Evolutionary conservation across 2,888 invertebrate genomes (phyloP).

Genomic region (Rhorus exstirpatorius): DNA sequence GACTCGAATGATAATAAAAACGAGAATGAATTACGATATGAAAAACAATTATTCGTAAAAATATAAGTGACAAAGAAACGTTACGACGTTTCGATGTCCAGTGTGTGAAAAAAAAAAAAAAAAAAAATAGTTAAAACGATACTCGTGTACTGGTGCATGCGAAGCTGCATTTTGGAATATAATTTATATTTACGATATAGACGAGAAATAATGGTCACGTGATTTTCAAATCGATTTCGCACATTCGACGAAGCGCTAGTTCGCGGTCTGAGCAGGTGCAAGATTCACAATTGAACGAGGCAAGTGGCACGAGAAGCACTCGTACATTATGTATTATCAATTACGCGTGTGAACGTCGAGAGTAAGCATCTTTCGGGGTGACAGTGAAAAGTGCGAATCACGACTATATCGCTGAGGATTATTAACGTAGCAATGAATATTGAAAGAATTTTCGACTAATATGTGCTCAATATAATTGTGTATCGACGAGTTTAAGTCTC

Average conservation of each 20-base stretch:
- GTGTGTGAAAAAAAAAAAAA: no score
- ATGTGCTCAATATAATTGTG: background rate
- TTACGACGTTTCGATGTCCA: no score
- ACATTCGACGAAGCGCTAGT: conserved; percentile 16
- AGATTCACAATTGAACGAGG: conserved; percentile 50
- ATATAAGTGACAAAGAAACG: no score
- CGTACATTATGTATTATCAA: background rate
- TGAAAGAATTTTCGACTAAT: background rate
- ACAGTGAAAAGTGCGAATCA: conserved; percentile 15
- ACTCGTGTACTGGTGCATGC: no score
- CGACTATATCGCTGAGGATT: no score
- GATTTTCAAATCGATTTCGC: conserved; percentile 42
- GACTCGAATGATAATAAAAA: no score
- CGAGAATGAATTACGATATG: no score
- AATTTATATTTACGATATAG: background rate
- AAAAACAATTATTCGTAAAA: no score
- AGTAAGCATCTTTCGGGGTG: background rate
- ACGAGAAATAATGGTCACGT: conserved; percentile 31
- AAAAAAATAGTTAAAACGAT: background rate
- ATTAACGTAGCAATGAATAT: background rate
- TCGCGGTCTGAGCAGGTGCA: conserved; percentile 57
- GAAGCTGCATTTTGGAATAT: background rate
- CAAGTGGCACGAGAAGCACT: conserved; percentile 36
- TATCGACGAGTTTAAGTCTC: background rate
- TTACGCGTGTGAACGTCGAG: conserved; percentile 21